Percentiles rank a stretch among this genome's conserved stretches.
Evolutionary conservation across 2,113 vertebrate species (phyloP).

Genomic region (Malurus cyaneus): DNA sequence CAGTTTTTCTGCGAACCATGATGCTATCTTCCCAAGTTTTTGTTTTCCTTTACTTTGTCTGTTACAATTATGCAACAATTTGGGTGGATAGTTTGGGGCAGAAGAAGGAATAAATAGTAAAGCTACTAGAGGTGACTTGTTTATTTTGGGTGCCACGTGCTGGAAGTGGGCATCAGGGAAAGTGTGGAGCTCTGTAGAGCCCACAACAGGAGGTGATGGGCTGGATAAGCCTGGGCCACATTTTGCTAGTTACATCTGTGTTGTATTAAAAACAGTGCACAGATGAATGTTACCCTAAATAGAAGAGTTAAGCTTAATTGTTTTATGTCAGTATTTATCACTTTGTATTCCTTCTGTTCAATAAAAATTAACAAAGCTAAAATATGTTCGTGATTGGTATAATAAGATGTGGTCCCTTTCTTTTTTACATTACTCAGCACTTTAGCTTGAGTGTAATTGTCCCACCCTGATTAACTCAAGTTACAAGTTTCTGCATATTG

Average conservation of each 20-base stretch:
- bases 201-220: accelerated
- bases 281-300: background rate
- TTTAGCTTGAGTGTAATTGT: background rate
- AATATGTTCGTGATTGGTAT: background rate
- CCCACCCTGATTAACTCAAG: background rate
- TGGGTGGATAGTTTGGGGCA: background rate
- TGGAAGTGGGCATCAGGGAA: background rate
- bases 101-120: background rate
- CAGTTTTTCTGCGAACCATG: accelerated
- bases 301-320: background rate
- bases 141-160: background rate
- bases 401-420: background rate
- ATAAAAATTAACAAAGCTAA: background rate
- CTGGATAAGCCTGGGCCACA: background rate
- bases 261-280: background rate
- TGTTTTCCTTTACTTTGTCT: background rate
- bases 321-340: background rate
- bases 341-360: background rate
- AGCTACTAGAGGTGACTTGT: background rate
- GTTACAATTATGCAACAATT: background rate
- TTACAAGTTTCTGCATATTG: background rate
- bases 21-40: background rate
- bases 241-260: background rate
- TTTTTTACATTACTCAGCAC: background rate
- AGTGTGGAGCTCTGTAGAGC: background rate